These are phyloP conservation scores for Chrysomela aeneicollis DNA, from an alignment of 2,888 invertebrate species.

Conservation along the genomic window DNA sequence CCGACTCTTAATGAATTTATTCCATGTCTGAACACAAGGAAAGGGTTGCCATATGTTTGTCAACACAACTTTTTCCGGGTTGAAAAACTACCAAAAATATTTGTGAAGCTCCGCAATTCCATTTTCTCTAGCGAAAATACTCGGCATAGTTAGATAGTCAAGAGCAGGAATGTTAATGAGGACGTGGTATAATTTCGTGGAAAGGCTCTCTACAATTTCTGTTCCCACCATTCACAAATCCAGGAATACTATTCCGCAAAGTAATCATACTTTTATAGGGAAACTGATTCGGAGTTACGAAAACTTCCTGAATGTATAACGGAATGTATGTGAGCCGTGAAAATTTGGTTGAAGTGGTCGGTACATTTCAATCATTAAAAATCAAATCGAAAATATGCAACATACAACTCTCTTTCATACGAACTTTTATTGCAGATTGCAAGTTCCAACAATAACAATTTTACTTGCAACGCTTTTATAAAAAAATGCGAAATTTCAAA, in stretches of 20 bases:
- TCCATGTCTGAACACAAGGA: too few relatives aligned
- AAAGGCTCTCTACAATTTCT: slow-evolving; percentile 26
- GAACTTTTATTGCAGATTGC: too few relatives aligned
- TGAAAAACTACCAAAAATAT: slow-evolving; percentile 17
- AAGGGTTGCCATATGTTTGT: too few relatives aligned
- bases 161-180: slow-evolving; percentile 25
- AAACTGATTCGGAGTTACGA: background rate
- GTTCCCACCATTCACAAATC: slow-evolving; percentile 32
- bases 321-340: background rate
- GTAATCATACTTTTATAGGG: slow-evolving; percentile 30
- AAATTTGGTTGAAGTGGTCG: background rate
- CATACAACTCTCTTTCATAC: too few relatives aligned
- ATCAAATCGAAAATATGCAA: too few relatives aligned
- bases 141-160: slow-evolving; percentile 25
- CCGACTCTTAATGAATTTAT: background rate
- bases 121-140: slow-evolving; percentile 31
- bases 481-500: too few relatives aligned
- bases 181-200: slow-evolving; percentile 26
- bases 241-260: slow-evolving; percentile 36
- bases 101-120: slow-evolving; percentile 29
- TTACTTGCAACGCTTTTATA: too few relatives aligned
- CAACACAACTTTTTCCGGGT: too few relatives aligned
- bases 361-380: background rate
- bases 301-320: background rate
- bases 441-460: too few relatives aligned